Base-by-base conservation (phyloP, 2,113 vertebrate species). In the Paedocypris sp. region DNA sequence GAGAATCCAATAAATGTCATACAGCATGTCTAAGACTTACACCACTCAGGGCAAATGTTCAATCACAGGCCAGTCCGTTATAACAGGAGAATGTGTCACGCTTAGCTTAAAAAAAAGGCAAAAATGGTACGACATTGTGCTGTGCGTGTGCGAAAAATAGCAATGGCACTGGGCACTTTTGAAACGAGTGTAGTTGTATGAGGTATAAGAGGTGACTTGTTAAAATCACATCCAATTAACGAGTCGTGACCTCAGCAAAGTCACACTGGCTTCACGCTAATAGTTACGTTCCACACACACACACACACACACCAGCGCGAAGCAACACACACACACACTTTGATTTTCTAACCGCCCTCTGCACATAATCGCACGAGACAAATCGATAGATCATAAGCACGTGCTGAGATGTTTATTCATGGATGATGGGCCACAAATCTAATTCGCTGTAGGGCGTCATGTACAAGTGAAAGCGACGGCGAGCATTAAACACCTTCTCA, bases 361-460 rank as follows among this genome's bases (percentile, higher is more conserved):
- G 16, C 18, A 13, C 31, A 52, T 31, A 38, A 54, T 35, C 16
- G 48, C n/a, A 23, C 23, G 35, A 41, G 29, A 15, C 46, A 28
- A 58, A 68, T 68, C 52, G 18, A 68, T 62, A 57, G 6, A 12
- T 60, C 41, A 53, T 69, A 69, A 57, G 62, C 62, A 62, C 28
- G 5, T 22, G 54, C 28, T 52, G 47, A 32, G 33, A 39, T 64
- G 53, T 45, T 52, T 60, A 60, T 52, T 69, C 53, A 45, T 20
- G 45, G 39, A 36, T 57, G 15, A 57, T 68, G 38, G 67, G 53
- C 22, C 67, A 59, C 60, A 57, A 36, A 68, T 58, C 36, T 42
- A 64, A 64, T 64, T 60, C 43, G 48, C 38, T 33, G 46, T 29
- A 23, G 35, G 38, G 23, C 11, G 39, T 29, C 1, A 18, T 18